Percentiles rank a stretch among this genome's conserved stretches.
phyloP scores from a whole-genome alignment of 2,113 vertebrate genomes.

The Odobenus rosmarus region DNA sequence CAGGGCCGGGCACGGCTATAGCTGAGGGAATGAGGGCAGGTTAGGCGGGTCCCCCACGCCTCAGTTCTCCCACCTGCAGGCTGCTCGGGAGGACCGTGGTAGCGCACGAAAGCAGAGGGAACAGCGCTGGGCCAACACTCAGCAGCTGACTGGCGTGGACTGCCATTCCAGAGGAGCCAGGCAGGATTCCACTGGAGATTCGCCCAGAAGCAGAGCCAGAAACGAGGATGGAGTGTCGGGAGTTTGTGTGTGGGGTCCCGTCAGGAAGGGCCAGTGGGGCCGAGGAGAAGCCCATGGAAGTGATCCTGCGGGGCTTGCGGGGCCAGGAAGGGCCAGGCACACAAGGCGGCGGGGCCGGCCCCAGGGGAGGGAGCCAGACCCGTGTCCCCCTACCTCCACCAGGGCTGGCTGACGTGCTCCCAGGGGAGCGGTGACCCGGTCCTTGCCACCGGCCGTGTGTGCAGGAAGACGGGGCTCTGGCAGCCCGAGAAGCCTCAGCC shows the following conservation, averaged over 20 bases:
- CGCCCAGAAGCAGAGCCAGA: not conserved
- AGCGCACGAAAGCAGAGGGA: not conserved
- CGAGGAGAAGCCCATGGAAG: not conserved
- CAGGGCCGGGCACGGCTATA: not conserved
- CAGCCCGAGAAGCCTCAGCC: rapidly evolving
- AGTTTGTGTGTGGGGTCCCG: not conserved
- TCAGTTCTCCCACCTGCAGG: not conserved
- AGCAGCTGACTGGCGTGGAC: rapidly evolving
- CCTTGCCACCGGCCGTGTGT: rapidly evolving
- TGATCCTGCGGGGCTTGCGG: not conserved
- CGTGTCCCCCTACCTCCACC: rapidly evolving
- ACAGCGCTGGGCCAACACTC: rapidly evolving
- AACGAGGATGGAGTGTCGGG: not conserved
- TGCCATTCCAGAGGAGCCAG: not conserved
- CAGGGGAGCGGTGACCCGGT: not conserved
- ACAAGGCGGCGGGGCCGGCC: not conserved
- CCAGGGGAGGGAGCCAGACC: not conserved
- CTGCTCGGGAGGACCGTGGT: not conserved
- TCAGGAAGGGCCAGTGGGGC: not conserved
- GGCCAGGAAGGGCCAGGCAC: not conserved
- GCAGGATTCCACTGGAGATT: not conserved
- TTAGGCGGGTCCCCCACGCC: rapidly evolving
- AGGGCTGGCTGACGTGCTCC: not conserved
- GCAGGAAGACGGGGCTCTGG: not conserved
- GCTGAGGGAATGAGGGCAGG: not conserved